These are phyloP conservation scores for Whitmania pigra DNA, from an alignment of 1,140 invertebrate genomes.

Conservation along the genomic window DNA sequence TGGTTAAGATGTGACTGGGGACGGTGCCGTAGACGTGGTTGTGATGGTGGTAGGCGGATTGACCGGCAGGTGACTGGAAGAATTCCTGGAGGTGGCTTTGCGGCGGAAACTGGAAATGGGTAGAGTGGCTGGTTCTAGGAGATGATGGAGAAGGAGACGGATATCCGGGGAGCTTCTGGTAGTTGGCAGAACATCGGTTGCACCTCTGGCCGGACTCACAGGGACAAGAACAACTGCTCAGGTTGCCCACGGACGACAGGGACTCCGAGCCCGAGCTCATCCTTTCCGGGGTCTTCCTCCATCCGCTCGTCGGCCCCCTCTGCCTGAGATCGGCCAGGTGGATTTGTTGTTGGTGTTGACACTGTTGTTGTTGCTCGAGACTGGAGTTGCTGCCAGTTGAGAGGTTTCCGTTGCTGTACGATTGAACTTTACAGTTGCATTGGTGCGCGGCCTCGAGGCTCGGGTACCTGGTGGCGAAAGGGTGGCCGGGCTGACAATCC, in stretches of 20 bases:
- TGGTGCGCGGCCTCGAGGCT: neutral
- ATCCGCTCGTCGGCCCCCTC: neutral
- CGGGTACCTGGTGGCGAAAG: neutral
- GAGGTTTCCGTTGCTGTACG: neutral
- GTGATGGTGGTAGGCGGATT: neutral
- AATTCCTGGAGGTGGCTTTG: neutral
- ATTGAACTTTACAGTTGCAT: neutral
- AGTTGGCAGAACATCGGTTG: neutral
- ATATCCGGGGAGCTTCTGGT: neutral
- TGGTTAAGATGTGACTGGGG: neutral
- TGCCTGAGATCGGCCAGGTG: neutral
- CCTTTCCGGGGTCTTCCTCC: too few relatives aligned
- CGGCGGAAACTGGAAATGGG: neutral
- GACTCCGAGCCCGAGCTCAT: too few relatives aligned
- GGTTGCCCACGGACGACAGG: too few relatives aligned
- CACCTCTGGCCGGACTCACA: neutral
- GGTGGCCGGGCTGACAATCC: neutral
- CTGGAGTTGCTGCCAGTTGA: neutral
- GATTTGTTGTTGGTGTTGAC: neutral
- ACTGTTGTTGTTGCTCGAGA: neutral
- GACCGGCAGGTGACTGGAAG: neutral
- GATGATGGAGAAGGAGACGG: neutral
- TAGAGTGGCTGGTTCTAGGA: neutral
- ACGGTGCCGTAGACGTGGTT: neutral
- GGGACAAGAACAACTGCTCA: neutral